Percentiles rank a stretch among this genome's conserved stretches.
Conservation (phyloP, 1,140 invertebrate species). For the Bilobella aurantiaca region DNA sequence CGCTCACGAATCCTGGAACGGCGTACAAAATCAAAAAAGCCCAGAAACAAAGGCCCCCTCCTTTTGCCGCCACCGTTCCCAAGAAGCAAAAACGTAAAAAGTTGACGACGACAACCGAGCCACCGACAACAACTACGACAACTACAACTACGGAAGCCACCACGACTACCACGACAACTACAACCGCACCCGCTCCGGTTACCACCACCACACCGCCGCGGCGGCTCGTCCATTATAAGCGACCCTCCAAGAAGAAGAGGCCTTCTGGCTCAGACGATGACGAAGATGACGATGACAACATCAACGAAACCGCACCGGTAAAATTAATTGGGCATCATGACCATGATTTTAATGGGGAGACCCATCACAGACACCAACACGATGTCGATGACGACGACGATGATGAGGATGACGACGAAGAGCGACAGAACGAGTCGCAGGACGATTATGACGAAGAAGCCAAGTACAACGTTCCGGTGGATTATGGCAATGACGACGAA, state of each 20-base stretch:
- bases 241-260: neutral
- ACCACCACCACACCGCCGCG: neutral
- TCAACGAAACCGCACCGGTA: neutral
- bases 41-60: neutral
- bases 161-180: neutral
- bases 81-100: neutral
- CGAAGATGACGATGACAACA: neutral
- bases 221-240: slow-evolving; percentile 1
- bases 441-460: slow-evolving; percentile 5
- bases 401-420: neutral
- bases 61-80: neutral
- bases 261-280: neutral
- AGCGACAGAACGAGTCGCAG: neutral
- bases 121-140: neutral
- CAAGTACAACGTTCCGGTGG: neutral
- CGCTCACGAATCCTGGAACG: neutral
- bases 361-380: neutral
- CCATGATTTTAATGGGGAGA: neutral
- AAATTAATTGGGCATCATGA: neutral
- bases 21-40: neutral
- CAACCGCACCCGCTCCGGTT: neutral
- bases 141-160: neutral
- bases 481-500: neutral
- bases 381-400: neutral
- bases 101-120: neutral